Evolutionary conservation across 2,888 invertebrate genomes (phyloP), one percentile per base, ranked within the genome.

Genomic region (Agapostemon virescens): DNA sequence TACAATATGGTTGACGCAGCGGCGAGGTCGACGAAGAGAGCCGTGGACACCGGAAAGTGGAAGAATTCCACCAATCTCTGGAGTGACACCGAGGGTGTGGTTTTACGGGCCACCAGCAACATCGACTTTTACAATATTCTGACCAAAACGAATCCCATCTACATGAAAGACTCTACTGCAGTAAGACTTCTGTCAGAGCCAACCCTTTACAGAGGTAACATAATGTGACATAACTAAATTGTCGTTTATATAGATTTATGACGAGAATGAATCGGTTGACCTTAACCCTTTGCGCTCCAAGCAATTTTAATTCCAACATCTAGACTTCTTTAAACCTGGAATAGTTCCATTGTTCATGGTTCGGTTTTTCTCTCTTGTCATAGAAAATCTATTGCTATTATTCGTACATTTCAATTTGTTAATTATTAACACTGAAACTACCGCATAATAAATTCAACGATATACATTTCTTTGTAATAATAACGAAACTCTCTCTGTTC

Each of bases 81-180:
- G 96, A 93, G 94, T 17, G 83, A 87, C 0, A 95, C 96, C 0
- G 96, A 97, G 91, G 58, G 86, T 1, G 94, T 95, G 0, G 95
- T 97, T 15, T 90, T 94, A n/a, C 82, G 88, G 0, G 94, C 94
- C n/a, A 95, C 97, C 0, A 93, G 93, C 81, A 93, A 93, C 20
- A 96, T 98, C 9, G 96, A 97, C 90, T 97, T 97, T 90, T 98
- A 98, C 91, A 97, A 98, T 90, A 96, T 98, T 81, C 92, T 96
- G 11, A 94, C 94, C 3, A 94, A 94, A 88, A 76, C 72, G 9
- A 38, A 75, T 45, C 20, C 17, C 15, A 7, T 1, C 0, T 0
- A 4, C 11, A 17, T 0, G 2, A n/a, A 11, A 2, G 33, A 30
- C 2, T 49, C 68, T 9, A 2, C 7, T 17, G 55, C 26, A 17